Conservation (phyloP, 1,140 invertebrate genomes). For the Lamellibrachia luymesi region DNA sequence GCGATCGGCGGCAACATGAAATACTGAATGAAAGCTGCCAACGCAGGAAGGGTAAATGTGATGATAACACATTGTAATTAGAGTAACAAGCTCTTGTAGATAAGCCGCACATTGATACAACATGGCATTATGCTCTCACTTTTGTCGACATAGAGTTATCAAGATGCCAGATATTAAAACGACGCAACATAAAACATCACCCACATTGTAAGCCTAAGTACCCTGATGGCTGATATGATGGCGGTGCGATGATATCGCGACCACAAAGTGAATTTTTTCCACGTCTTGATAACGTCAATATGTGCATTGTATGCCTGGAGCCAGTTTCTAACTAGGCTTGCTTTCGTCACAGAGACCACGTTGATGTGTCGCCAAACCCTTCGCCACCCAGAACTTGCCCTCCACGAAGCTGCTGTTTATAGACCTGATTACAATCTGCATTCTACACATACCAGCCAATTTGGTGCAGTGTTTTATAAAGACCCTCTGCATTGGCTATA, state of each 20-base stretch:
- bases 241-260: background rate
- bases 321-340: background rate
- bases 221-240: background rate
- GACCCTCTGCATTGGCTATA: background rate
- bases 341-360: background rate
- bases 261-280: background rate
- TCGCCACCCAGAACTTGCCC: background rate
- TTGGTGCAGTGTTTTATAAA: background rate
- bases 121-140: background rate
- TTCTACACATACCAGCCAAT: background rate
- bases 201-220: background rate
- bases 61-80: background rate
- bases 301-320: slow-evolving; percentile 3
- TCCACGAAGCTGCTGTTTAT: background rate
- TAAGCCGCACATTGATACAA: background rate
- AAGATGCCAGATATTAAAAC: background rate
- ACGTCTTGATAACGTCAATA: background rate
- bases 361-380: background rate
- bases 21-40: background rate
- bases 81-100: background rate
- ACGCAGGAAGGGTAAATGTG: background rate
- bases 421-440: background rate
- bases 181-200: background rate
- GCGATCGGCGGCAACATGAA: slow-evolving; percentile 2
- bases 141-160: background rate